Base-by-base conservation (phyloP, 1,140 invertebrate genomes). In the Anastrepha ludens region DNA sequence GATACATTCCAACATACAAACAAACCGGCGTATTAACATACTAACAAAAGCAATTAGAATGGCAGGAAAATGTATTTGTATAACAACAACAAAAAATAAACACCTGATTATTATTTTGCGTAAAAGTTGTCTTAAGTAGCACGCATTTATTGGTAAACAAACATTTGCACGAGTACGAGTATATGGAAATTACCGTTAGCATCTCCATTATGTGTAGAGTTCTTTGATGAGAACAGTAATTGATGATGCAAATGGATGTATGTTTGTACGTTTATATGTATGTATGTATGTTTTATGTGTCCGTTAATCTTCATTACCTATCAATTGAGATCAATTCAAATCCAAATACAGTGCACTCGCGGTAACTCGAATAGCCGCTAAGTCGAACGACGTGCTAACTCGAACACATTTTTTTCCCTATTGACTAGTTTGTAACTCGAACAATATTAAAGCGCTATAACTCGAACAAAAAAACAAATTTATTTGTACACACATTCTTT, bases 41-140 rank as follows among this genome's bases (percentile, higher is more conserved):
- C 17, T 29, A 29, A 29, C 67, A 74, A 0, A 9, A 3, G n/a
- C 74, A 20, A 50, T 58, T 20, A 11, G 17, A 81, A 29, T 74
- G 70, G 44, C 70, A 47, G 29, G 9, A 8, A 20, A 67, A 41
- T 50, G 39, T 41, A 74, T 74, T 17, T 44, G 15, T n/a, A 15
- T 64, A 8, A 13, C 9, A 8, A 64, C 11, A 64, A 13, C 17
- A n/a, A 64, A 64, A 64, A 81, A 81, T n/a, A 81, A 13, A 17
- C 47, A 47, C 47, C 74, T 15, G 8, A 15, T 81, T 81, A 55
- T 81, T 50, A n/a, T 81, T 81, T 81, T 4, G 47, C n/a, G 50
- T 11, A 55, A 81, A 81, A 81, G 74, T 81, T 20, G 74, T 74
- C 74, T 81, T 81, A 81, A 81, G n/a, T 81, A 13, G 44, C 47